These are phyloP conservation scores for Gymnoscopelus microlampas DNA, from an alignment of 2,797 vertebrate genomes.

Conservation along the genomic window DNA sequence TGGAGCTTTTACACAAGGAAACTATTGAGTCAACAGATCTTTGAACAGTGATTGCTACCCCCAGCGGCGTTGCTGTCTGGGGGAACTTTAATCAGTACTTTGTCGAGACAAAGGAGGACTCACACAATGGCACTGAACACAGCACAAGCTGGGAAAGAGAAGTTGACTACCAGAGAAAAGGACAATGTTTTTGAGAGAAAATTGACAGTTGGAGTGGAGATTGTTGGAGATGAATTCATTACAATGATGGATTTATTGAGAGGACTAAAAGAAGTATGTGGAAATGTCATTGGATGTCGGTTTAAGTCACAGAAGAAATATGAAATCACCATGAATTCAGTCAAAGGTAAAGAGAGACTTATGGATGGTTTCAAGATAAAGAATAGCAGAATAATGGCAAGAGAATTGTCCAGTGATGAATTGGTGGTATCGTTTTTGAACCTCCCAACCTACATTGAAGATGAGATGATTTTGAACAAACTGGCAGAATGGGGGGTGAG, in stretches of 20 bases:
- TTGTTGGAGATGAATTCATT: no score
- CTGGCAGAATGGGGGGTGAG: conserved; percentile 9
- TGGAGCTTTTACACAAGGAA: no score
- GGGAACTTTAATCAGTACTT: no score
- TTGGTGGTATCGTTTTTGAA: no score
- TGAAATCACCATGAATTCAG: neutral
- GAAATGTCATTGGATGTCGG: neutral
- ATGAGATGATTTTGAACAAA: neutral
- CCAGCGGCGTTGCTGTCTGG: no score
- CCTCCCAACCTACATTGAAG: neutral
- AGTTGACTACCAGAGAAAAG: neutral
- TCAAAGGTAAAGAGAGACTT: neutral
- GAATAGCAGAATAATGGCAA: no score
- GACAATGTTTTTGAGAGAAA: neutral
- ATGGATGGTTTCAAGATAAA: neutral
- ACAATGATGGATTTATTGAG: neutral
- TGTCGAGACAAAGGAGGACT: no score
- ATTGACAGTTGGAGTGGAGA: neutral
- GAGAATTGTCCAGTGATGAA: neutral
- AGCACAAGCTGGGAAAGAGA: no score
- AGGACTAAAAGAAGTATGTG: neutral
- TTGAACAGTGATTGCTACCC: no score
- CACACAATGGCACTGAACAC: no score
- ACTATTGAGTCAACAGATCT: no score
- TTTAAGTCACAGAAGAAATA: neutral